Conservation (phyloP, 2,797 vertebrate species). For the Pangasius krempfi region DNA sequence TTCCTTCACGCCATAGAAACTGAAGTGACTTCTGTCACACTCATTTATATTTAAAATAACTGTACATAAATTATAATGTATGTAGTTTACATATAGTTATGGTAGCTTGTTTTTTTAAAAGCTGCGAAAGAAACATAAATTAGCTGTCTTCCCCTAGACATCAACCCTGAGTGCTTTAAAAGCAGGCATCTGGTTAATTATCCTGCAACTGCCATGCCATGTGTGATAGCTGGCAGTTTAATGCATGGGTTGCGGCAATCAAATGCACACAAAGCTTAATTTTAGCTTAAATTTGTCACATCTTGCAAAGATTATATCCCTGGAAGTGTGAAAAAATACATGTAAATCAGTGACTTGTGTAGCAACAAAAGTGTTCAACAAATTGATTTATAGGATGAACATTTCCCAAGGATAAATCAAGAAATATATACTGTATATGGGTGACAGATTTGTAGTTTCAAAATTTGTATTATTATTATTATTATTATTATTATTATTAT, state of each 20-base stretch:
- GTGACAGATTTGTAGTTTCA: not conserved
- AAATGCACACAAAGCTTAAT: not conserved
- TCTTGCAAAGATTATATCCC: not conserved
- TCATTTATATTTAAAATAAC: not conserved
- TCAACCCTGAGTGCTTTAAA: not conserved
- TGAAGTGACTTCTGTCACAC: not conserved
- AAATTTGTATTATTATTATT: not conserved
- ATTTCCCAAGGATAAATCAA: not conserved
- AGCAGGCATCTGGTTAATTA: conserved; percentile 14
- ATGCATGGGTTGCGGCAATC: conserved; percentile 13
- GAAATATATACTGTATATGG: not conserved
- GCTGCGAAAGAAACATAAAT: conserved; percentile 14
- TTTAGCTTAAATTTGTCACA: not conserved
- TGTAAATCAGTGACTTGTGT: not conserved
- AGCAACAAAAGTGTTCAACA: not conserved
- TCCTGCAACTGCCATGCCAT: not conserved
- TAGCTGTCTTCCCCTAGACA: not conserved
- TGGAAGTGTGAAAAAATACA: not conserved
- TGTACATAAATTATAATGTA: not conserved
- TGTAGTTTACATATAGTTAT: not conserved
- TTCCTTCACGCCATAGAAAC: not conserved
- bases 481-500: too few species aligned
- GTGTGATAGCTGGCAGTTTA: conserved; percentile 12
- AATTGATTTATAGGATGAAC: not conserved
- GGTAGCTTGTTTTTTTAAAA: not conserved